A percentile compares a stretch with the other conserved stretches of the same genome.
phyloP scores from a whole-genome alignment of 1,140 invertebrate genomes.

The Maconellicoccus hirsutus region DNA sequence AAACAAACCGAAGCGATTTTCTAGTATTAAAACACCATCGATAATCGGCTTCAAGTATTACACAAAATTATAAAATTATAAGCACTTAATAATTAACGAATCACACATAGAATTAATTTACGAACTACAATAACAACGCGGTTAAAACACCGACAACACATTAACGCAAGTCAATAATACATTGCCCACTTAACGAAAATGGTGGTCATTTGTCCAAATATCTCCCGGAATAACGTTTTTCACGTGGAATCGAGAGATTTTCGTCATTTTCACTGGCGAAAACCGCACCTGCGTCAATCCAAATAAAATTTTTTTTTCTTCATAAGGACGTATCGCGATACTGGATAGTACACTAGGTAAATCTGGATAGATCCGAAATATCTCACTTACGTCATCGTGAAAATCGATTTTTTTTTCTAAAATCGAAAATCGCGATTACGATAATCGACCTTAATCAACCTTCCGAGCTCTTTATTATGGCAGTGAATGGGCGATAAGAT shows the following conservation, averaged over 20 bases:
- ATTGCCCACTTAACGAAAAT: constrained; percentile 22
- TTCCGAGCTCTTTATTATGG: too few relatives aligned
- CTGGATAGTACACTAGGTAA: not conserved
- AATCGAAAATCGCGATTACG: too few relatives aligned
- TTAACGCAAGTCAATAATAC: constrained; percentile 20
- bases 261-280: not conserved
- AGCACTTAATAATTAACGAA: constrained; percentile 1
- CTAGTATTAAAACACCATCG: not conserved
- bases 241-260: not conserved
- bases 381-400: too few relatives aligned
- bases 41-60: not conserved
- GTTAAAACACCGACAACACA: constrained; percentile 22
- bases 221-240: not conserved
- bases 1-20: not conserved
- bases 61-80: not conserved
- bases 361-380: too few relatives aligned
- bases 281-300: not conserved
- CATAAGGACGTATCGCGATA: not conserved
- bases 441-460: too few relatives aligned
- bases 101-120: constrained; percentile 16
- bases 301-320: not conserved
- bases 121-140: constrained; percentile 19
- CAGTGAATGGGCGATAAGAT: not conserved
- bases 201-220: constrained; percentile 16
- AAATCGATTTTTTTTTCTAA: too few relatives aligned